Base-by-base conservation (phyloP, 2,888 invertebrate species). In the Ectemnius continuus region DNA sequence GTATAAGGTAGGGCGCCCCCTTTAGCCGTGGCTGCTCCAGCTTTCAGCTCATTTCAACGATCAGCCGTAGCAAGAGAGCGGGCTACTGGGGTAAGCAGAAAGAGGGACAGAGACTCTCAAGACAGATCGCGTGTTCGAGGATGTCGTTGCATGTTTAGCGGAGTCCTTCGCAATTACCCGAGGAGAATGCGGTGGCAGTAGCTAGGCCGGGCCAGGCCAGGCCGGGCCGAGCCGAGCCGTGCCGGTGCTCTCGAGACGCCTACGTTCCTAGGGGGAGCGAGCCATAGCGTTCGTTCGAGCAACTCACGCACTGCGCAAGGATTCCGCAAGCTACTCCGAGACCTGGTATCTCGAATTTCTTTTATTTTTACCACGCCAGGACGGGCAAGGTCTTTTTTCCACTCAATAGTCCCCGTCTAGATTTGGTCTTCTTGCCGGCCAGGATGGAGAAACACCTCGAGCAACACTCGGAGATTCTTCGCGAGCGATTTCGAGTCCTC, bases 91-190 rank as follows among this genome's bases (percentile, higher is more conserved):
- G 36, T 36, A 36, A 36, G 36, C 36, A 36, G 36, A 11, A 11
- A 36, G 8, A 36, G 8, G 2, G 36, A 36, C 66, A 48, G 68
- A 66, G 62, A 20, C 46, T 67, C 70, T 59, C 60, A 61, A 76
- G 73, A 75, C 65, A 61, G 70, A 79, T 85, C 81, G 85, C 86
- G 85, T 84, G 85, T 82, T 81, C 75, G 83, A 76, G 85, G 86
- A 88, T 89, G 88, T 88, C 88, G 87, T 88, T 88, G 88, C 88
- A 88, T 88, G 88, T 87, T 86, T 83, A 82, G 81, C 83, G 83
- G 36, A 79, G 80, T 76, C 78, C 80, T 76, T 74, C 79, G 84
- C 85, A 87, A 88, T 88, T 89, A 88, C 85, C 83, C 16, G 70
- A 58, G 46, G 70, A 82, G 81, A 80, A 79, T 78, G 78, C 85